These are phyloP conservation scores for Holothuria glaberrima DNA, from an alignment of 35 echinoderm and acorn worm species.

Conservation along the genomic window DNA sequence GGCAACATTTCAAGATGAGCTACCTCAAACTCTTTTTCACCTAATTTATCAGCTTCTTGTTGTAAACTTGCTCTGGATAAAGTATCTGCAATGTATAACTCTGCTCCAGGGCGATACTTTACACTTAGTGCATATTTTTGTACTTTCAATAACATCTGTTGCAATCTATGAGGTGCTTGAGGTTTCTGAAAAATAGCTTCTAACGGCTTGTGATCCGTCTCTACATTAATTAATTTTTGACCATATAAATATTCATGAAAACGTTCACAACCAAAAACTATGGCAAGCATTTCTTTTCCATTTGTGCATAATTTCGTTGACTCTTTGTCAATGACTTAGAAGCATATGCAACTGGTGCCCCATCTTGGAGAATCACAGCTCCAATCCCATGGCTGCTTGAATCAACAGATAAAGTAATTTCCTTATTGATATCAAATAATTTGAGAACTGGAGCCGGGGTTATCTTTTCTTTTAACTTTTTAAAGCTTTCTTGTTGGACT, in stretches of 20 bases:
- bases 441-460: conserved; percentile 24
- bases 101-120: background rate
- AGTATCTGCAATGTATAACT: background rate
- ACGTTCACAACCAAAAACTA: conserved; percentile 35
- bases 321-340: conserved; percentile 8
- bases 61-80: background rate
- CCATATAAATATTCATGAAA: conserved; percentile 52
- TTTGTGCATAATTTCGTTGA: conserved; percentile 41
- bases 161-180: background rate
- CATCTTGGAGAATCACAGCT: conserved; percentile 49
- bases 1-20: conserved; percentile 12
- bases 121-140: conserved; percentile 22
- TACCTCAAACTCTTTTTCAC: conserved; percentile 6
- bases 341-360: conserved; percentile 36
- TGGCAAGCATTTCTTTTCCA: conserved; percentile 58
- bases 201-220: conserved; percentile 26
- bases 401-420: conserved; percentile 31
- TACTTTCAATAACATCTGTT: background rate
- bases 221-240: conserved; percentile 1
- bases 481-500: background rate
- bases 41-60: conserved; percentile 21
- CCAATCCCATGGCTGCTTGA: background rate
- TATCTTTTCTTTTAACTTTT: conserved; percentile 10
- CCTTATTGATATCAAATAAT: conserved; percentile 22
- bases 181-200: conserved; percentile 2